Percentiles rank a stretch among this genome's conserved stretches.
phyloP scores from a whole-genome alignment of 2,113 vertebrate genomes.

The Oceanodroma tethys region DNA sequence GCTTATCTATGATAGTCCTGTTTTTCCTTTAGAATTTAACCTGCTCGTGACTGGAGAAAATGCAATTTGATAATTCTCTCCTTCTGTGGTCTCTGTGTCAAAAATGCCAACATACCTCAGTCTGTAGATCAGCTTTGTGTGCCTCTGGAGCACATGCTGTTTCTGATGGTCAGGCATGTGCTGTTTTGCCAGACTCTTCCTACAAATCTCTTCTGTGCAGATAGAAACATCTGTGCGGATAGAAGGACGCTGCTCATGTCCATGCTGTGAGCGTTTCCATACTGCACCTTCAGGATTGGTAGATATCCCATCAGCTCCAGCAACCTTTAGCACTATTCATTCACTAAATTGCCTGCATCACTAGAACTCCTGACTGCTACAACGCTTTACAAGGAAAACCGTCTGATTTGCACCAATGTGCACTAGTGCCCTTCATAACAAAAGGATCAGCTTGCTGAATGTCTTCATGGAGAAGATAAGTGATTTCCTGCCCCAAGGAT shows the following conservation, averaged over 20 bases:
- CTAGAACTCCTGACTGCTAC: neutral
- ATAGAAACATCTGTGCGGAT: neutral
- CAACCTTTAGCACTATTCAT: neutral
- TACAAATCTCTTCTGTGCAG: neutral
- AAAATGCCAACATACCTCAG: neutral
- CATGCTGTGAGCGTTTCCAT: fast-evolving
- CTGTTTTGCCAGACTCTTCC: fast-evolving
- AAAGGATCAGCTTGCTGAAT: neutral
- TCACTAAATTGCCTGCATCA: neutral
- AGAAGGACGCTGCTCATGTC: neutral
- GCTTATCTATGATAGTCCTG: neutral
- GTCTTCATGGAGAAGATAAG: neutral
- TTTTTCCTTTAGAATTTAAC: constrained; percentile 32
- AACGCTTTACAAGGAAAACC: neutral
- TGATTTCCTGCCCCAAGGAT: neutral
- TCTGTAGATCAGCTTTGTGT: neutral
- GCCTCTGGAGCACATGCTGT: neutral
- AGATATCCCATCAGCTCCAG: neutral
- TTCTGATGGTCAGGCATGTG: neutral
- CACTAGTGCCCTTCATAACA: neutral
- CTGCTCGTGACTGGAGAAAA: neutral
- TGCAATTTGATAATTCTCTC: neutral
- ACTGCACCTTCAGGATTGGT: neutral
- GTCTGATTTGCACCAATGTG: neutral
- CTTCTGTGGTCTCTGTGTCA: neutral